Evolutionary conservation across 2,888 invertebrate genomes (phyloP), one percentile per base, ranked within the genome.

Genomic region (Cheilosia grossa): DNA sequence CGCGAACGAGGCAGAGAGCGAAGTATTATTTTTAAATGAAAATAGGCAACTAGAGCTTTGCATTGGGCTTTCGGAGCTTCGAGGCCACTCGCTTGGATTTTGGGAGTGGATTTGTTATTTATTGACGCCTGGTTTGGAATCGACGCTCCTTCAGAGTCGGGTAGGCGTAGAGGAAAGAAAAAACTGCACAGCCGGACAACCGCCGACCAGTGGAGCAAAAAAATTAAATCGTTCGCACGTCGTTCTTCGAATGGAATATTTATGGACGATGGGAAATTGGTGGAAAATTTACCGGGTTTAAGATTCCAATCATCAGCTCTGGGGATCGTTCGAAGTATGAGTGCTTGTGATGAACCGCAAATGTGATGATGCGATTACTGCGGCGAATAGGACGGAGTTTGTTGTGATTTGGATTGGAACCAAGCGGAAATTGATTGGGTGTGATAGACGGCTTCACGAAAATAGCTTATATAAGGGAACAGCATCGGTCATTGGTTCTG

Each of bases 241-340:
- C 53, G 49, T 47, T 17, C 1, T 2, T 42, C 44, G 49, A 67
- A 63, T 54, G 17, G 69, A 74, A 54, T 74, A 74, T 69, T 61
- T 56, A 81, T 61, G 42, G 74, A 67, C 73, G 61, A 47, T 67
- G 74, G 74, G 67, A 63, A 74, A 74, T 63, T 63, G 74, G 63
- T 81, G 63, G 74, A 74, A 74, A 81, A 74, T 80, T 66, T 61
- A 37, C 47, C 63, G 49, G 9, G 40, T 58, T 72, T 58, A 63
- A 59, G 64, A 66, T 72, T 81, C 33, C 56, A 58, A 79, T 79
- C 56, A 69, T 69, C 74, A 44, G 51, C 67, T 21, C 21, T 40
- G 67, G 74, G 74, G 66, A 81, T 69, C 63, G 56, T 69, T 61
- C 51, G 67, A 58, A 53, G 54, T 19, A 33, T 24, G 79, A n/a